Conservation (phyloP, 2,888 invertebrate species). For the Punctoribates punctum region DNA sequence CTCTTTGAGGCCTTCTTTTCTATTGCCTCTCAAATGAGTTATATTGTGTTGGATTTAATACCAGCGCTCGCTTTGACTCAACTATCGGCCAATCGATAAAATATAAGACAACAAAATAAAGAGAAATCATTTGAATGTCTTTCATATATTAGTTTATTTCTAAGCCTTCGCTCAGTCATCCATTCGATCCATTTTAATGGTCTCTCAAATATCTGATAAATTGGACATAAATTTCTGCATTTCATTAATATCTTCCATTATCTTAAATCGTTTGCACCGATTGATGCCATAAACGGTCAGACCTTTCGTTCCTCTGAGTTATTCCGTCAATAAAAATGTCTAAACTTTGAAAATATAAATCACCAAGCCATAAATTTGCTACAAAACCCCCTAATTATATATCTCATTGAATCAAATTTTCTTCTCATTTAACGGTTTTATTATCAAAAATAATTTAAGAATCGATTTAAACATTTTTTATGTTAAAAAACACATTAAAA, state of each 20-base stretch:
- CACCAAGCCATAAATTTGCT: no score
- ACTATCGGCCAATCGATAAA: neutral
- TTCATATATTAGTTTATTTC: neutral
- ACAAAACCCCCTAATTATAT: no score
- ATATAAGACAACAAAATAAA: neutral
- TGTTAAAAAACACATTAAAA: no score
- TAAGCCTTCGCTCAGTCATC: neutral
- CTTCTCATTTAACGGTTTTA: no score
- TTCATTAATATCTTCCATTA: neutral
- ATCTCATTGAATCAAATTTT: no score
- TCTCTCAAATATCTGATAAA: conserved; percentile 10
- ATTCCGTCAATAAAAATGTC: neutral
- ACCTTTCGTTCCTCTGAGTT: neutral
- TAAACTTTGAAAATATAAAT: neutral
- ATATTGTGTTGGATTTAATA: neutral
- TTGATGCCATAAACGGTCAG: neutral
- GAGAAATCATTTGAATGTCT: conserved; percentile 9
- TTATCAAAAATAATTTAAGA: no score
- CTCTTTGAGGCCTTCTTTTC: neutral
- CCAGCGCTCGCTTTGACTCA: neutral
- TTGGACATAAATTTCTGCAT: neutral
- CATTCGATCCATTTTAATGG: neutral
- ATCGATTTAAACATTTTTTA: no score
- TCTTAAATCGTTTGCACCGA: neutral
- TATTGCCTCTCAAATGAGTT: neutral